phyloP scores from a whole-genome alignment of 2,888 invertebrate genomes.

The Lacanobia wlatinum region DNA sequence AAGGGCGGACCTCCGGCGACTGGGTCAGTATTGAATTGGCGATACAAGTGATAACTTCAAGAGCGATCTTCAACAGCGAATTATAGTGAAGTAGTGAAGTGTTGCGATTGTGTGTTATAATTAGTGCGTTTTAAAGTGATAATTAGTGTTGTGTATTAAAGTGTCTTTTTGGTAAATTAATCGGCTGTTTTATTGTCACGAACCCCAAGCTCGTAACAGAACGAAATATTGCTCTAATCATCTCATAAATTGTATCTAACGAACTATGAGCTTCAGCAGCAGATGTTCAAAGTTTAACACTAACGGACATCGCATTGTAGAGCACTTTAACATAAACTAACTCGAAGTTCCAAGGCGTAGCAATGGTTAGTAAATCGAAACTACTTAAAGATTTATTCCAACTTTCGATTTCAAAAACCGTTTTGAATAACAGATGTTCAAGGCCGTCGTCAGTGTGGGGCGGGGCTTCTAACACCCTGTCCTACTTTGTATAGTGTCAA shows the following conservation, averaged over 20 bases:
- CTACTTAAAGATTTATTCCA: conserved; percentile 40
- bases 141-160: too few relatives aligned
- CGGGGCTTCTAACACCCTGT: not conserved
- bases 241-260: not conserved
- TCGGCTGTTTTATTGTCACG: too few relatives aligned
- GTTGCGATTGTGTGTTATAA: too few relatives aligned
- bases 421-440: conserved; percentile 19
- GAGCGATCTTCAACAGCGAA: too few relatives aligned
- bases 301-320: not conserved
- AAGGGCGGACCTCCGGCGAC: too few relatives aligned
- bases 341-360: conserved; percentile 15
- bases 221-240: not conserved
- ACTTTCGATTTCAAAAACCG: conserved; percentile 23
- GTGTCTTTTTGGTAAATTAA: too few relatives aligned
- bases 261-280: not conserved
- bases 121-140: too few relatives aligned
- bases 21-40: too few relatives aligned
- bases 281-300: conserved; percentile 17
- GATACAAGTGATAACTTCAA: too few relatives aligned
- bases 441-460: conserved; percentile 3
- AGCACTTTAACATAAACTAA: conserved; percentile 12
- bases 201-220: too few relatives aligned
- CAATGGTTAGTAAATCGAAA: conserved; percentile 36
- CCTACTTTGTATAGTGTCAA: conserved; percentile 6
- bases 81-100: too few relatives aligned